Evolutionary conservation across 2,888 invertebrate species (phyloP).

Genomic region (Lasioglossum oenotherae): DNA sequence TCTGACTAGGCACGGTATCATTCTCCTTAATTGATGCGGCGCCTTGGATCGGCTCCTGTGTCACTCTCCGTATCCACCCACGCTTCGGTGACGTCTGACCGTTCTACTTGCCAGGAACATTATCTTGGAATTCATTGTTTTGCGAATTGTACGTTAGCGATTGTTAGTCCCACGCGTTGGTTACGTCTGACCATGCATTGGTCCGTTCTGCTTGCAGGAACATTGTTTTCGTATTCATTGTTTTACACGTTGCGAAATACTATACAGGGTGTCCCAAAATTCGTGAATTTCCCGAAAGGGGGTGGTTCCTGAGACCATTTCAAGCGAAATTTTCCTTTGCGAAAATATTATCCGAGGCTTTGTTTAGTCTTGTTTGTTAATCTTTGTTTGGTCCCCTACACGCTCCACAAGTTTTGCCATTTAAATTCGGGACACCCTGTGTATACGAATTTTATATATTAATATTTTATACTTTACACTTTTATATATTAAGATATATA

Average conservation of each 20-base stretch:
- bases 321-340: no score
- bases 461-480: no score
- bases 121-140: not conserved
- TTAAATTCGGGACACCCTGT: no score
- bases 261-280: no score
- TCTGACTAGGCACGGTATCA: not conserved
- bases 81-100: not conserved
- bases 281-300: no score
- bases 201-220: not conserved
- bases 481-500: no score
- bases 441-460: no score
- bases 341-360: no score
- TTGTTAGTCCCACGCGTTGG: not conserved
- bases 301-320: no score
- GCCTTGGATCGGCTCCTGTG: not conserved
- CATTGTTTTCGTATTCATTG: not conserved
- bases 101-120: not conserved
- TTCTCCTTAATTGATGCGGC: slow-evolving; percentile 14
- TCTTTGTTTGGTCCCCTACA: no score
- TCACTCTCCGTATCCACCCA: not conserved
- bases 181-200: not conserved
- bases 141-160: not conserved
- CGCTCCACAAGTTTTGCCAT: no score
- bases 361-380: no score
- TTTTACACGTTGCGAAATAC: not conserved